Conservation (phyloP, 2,888 invertebrate species). For the Antheraea yamamai region DNA sequence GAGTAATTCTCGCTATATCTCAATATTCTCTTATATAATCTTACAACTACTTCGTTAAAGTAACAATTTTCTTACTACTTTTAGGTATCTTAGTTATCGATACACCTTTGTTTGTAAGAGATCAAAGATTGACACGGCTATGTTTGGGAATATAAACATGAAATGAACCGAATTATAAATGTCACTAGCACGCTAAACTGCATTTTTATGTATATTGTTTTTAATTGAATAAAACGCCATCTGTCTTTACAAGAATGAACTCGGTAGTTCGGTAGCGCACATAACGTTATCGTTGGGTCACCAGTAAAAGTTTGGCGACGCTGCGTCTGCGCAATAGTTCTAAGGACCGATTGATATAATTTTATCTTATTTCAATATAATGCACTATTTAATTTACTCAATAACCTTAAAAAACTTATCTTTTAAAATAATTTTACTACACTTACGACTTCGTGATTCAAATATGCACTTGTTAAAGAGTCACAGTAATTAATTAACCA, state of each 20-base stretch:
- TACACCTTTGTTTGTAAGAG: neutral
- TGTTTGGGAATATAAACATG: neutral
- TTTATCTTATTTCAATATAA: neutral
- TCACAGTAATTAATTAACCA: neutral
- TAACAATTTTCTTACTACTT: neutral
- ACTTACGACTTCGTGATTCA: neutral
- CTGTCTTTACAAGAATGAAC: constrained; percentile 56
- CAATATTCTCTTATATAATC: neutral
- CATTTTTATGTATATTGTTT: neutral
- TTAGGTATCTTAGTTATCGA: neutral
- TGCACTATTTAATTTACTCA: neutral
- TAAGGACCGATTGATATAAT: neutral
- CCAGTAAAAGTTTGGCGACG: constrained; percentile 14
- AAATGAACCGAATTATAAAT: neutral
- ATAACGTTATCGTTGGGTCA: constrained; percentile 10
- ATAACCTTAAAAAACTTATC: neutral
- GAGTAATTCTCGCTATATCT: neutral
- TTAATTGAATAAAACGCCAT: constrained; percentile 55
- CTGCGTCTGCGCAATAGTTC: constrained; percentile 18
- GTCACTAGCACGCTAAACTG: neutral
- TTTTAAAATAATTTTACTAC: too few species aligned
- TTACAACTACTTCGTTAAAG: neutral
- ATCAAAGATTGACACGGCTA: neutral
- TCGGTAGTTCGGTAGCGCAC: constrained; percentile 39
- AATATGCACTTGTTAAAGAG: neutral